Evolutionary conservation across 2,113 vertebrate species (phyloP).

Genomic region (Cheilinus undulatus): DNA sequence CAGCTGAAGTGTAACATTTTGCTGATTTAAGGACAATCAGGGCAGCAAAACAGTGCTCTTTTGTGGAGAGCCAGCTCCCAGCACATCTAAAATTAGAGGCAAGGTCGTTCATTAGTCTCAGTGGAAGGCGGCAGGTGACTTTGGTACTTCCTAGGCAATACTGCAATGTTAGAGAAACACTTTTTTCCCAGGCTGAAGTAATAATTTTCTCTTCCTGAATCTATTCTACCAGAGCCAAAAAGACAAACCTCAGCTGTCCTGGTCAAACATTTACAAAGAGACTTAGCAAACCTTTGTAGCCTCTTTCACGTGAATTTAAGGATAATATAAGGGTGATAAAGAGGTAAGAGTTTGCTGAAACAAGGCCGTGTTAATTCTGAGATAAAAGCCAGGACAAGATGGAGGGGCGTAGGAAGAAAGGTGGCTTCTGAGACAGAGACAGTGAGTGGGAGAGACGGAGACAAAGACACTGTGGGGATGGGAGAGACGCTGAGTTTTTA

Average conservation of each 20-base stretch:
- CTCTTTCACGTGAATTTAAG: background rate
- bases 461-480: slow-evolving; percentile 48
- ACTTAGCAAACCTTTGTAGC: background rate
- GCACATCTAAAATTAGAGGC: slow-evolving; percentile 27
- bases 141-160: background rate
- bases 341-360: background rate
- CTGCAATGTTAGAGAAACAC: background rate
- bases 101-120: slow-evolving; percentile 14
- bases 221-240: background rate
- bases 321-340: background rate
- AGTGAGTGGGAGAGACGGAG: slow-evolving; percentile 62
- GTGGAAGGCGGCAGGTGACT: slow-evolving; percentile 1
- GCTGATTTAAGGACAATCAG: background rate
- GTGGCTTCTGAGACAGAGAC: slow-evolving; percentile 50
- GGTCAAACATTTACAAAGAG: background rate
- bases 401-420: slow-evolving; percentile 47
- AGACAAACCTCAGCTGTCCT: background rate
- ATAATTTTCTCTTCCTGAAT: background rate
- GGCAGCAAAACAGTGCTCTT: background rate
- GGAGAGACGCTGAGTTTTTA: slow-evolving; percentile 47
- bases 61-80: background rate
- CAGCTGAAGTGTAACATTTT: background rate
- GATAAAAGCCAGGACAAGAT: slow-evolving; percentile 21
- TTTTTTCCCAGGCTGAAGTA: background rate
- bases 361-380: background rate